These are phyloP conservation scores for Pseudoips prasinana DNA, from an alignment of 2,888 invertebrate genomes.

Conservation along the genomic window DNA sequence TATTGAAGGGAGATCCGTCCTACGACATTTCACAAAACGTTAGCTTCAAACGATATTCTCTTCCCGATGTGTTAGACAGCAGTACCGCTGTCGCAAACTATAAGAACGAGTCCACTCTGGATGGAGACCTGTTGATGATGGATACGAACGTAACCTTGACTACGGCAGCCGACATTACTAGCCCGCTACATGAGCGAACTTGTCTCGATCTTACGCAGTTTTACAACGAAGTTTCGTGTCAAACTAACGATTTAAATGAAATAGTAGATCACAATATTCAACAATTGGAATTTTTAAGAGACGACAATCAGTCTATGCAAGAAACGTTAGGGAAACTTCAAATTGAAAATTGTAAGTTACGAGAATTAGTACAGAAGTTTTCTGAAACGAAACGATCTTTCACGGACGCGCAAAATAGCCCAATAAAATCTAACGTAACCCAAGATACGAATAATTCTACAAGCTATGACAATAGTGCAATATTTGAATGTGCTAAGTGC, in stretches of 20 bases:
- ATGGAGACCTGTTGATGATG: slow-evolving; percentile 69
- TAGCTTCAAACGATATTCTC: slow-evolving; percentile 40
- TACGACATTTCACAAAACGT: background rate
- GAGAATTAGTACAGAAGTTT: slow-evolving; percentile 37
- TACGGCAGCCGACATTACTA: slow-evolving; percentile 58
- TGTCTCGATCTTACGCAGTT: slow-evolving; percentile 60
- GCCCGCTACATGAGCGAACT: slow-evolving; percentile 59
- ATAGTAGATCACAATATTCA: too few relatives aligned
- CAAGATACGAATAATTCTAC: slow-evolving; percentile 3
- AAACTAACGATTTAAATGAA: slow-evolving; percentile 41
- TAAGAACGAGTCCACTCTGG: slow-evolving; percentile 67
- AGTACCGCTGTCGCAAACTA: slow-evolving; percentile 44
- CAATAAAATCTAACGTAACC: slow-evolving; percentile 31
- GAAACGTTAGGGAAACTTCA: slow-evolving; percentile 42
- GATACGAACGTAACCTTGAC: slow-evolving; percentile 68
- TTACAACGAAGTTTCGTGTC: slow-evolving; percentile 53
- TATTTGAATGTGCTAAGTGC: slow-evolving; percentile 32
- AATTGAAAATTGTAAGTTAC: slow-evolving; percentile 50
- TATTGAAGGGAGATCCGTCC: slow-evolving; percentile 49
- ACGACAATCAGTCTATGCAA: slow-evolving; percentile 36
- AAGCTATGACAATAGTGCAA: slow-evolving; percentile 1
- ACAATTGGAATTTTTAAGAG: slow-evolving; percentile 36
- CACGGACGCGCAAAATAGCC: slow-evolving; percentile 41
- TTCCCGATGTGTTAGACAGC: slow-evolving; percentile 58
- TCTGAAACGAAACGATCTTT: slow-evolving; percentile 19